Evolutionary conservation across 30 jellyfish, hydroid and myxozoan species (phyloP), one percentile per base, ranked within the genome.

Genomic region (Pelagia noctiluca): DNA sequence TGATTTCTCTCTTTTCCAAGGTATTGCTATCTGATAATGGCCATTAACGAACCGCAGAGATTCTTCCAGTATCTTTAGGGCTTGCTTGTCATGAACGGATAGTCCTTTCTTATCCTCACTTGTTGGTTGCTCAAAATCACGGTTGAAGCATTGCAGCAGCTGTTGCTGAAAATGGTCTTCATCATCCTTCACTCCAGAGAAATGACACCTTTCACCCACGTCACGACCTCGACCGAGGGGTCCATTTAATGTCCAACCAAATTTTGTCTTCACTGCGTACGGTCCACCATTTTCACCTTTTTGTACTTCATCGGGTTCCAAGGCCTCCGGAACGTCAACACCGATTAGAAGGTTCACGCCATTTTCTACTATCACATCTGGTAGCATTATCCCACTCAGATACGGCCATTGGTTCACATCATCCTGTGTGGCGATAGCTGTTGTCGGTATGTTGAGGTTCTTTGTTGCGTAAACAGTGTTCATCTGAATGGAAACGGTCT

Each of bases 221-320:
- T 7, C 3, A 2, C 3, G 11, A 4, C 24, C 3, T 50, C 79
- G 36, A 21, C 49, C 23, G 28, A 78, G 46, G 35, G 90, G 90
- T 47, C 90, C 90, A 34, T 47, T 63, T 22, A 78, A 22, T n/a
- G 90, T 37, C 90, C 83, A 63, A 4, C 90, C 90, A 33, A 78
- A 42, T 30, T 35, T 21, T 1, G 90, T 78, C 35, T 36, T 42
- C 4, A 78, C 90, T 8, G 85, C 85, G 48, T 4, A 73, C 28
- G 85, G 85, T 73, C 85, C 85, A 37, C 85, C 85, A 46, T 21
- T 11, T 37, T 73, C 63, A 46, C 85, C 16, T 2, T 73, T 73
- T 26, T 31, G 61, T 31, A 68, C 36, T 31, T 36, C 63, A 4
- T 7, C 57, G 3, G 77, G 77, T 25, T 63, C 52, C 52, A 63